Percentiles rank a stretch among this genome's conserved stretches.
Conservation (phyloP, 2,797 vertebrate genomes). For the Diplodus sargus region DNA sequence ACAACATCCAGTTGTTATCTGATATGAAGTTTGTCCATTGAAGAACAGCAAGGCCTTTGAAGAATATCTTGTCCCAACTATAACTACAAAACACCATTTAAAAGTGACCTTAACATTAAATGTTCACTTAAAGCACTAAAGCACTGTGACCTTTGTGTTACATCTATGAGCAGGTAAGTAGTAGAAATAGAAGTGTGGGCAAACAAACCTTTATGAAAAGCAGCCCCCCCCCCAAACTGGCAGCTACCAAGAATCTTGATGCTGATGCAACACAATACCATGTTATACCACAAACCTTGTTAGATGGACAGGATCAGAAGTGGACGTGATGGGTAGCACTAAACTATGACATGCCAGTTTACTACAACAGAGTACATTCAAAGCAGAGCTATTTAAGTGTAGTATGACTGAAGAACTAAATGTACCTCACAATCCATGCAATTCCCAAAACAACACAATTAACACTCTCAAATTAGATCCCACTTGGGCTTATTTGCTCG, state of each 20-base stretch:
- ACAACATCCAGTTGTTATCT: neutral
- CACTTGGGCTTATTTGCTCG: conserved; percentile 22
- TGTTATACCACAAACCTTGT: too few relatives aligned
- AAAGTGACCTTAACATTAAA: too few relatives aligned
- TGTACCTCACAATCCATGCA: conserved; percentile 13
- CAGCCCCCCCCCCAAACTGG: too few relatives aligned
- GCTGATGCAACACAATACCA: too few relatives aligned
- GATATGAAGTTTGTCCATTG: neutral
- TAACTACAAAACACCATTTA: neutral
- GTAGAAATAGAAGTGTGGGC: too few relatives aligned
- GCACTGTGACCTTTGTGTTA: too few relatives aligned
- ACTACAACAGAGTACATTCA: conserved; percentile 12
- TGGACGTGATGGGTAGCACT: neutral
- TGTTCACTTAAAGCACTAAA: too few relatives aligned
- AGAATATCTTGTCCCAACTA: too few relatives aligned
- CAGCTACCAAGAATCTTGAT: too few relatives aligned
- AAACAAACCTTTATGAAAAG: too few relatives aligned
- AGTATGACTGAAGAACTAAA: conserved; percentile 2
- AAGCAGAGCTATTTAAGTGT: neutral
- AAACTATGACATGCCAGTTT: neutral
- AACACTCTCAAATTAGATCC: conserved; percentile 49
- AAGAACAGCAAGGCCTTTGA: neutral
- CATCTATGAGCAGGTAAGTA: too few relatives aligned
- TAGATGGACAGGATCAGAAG: neutral
- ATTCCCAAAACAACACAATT: conserved; percentile 38